These are phyloP conservation scores for Muscidifurax raptorellus DNA, from an alignment of 1,140 invertebrate genomes.

Conservation along the genomic window DNA sequence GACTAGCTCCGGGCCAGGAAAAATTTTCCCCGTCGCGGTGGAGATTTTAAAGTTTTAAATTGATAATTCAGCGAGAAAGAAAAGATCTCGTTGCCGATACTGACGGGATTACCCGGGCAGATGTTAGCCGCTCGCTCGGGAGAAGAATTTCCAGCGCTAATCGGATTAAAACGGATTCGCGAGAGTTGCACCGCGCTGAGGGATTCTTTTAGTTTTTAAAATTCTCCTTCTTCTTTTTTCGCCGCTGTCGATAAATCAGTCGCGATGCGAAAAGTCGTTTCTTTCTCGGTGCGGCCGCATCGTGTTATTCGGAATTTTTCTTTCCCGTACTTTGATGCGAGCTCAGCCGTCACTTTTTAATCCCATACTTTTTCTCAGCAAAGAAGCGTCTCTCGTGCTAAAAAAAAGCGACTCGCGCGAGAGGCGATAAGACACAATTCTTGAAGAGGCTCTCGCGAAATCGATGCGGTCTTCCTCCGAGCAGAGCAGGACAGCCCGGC, in stretches of 20 bases:
- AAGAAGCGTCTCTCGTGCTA: too few species aligned
- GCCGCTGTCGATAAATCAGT: constrained; percentile 23
- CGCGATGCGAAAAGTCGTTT: background rate
- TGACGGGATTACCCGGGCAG: constrained; percentile 33
- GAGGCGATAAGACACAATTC: background rate
- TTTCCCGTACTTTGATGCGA: background rate
- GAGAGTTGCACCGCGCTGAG: background rate
- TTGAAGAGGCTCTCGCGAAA: background rate
- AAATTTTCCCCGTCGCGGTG: background rate
- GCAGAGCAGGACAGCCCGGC: too few species aligned
- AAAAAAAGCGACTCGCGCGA: too few species aligned
- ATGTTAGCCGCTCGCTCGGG: constrained; percentile 16
- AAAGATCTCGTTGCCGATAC: constrained; percentile 38
- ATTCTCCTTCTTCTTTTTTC: constrained; percentile 11
- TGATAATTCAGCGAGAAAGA: constrained; percentile 32
- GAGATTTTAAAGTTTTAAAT: constrained; percentile 25
- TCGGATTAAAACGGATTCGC: constrained; percentile 48
- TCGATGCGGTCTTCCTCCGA: background rate
- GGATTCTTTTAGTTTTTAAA: constrained; percentile 30
- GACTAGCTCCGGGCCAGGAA: background rate
- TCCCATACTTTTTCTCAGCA: background rate
- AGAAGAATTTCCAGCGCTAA: constrained; percentile 37
- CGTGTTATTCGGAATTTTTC: too few species aligned
- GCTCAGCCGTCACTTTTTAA: background rate
- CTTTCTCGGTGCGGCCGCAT: background rate